Evolutionary conservation across 2,888 invertebrate species (phyloP), one percentile per base, ranked within the genome.

Genomic region (Thysanoteuthis rhombus): DNA sequence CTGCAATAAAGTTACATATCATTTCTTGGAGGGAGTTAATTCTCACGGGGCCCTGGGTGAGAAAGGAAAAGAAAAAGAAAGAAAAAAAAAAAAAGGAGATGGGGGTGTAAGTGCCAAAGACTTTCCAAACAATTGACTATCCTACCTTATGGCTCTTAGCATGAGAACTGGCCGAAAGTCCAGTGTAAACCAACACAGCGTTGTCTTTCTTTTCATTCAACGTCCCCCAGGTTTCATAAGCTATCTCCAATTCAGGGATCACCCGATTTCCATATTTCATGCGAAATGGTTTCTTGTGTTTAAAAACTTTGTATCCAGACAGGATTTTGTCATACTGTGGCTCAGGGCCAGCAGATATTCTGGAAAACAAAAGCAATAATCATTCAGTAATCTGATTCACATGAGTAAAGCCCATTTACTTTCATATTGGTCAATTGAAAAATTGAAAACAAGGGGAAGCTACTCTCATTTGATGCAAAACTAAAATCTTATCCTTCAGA

Each of bases 141-240:
- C 19, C 40, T 94, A 97, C 97, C 95, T 95, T 93, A 94, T 97
- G 97, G 94, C 97, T 97, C 93, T 95, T 96, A 42, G 97, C 97
- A 94, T 97, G 97, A 25, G 97, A 97, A 94, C 96, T 97, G 19
- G 97, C 97, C 10, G 97, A 97, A 75, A 97, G 94, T 0, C 97
- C 97, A 40, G 96, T 96, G 93, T 95, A 95, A 8, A 97, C 94
- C 19, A 97, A 93, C n/a, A 97, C 96, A 47, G 96, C 97, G 94
- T 97, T 97, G 94, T 95, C 95, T 93, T 95, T 95, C 36, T 95
- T 95, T 75, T 95, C 95, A 94, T 97, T 97, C 58, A 97, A 95
- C 89, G 95, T 94, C 38, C 97, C 97, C 97, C 97, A 97, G 0
- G 97, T 97, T 94, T 97, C 97, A 93, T 97, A 97, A 0, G 97